Base-by-base conservation (phyloP, 2,797 vertebrate species). In the Apodemus agrarius region DNA sequence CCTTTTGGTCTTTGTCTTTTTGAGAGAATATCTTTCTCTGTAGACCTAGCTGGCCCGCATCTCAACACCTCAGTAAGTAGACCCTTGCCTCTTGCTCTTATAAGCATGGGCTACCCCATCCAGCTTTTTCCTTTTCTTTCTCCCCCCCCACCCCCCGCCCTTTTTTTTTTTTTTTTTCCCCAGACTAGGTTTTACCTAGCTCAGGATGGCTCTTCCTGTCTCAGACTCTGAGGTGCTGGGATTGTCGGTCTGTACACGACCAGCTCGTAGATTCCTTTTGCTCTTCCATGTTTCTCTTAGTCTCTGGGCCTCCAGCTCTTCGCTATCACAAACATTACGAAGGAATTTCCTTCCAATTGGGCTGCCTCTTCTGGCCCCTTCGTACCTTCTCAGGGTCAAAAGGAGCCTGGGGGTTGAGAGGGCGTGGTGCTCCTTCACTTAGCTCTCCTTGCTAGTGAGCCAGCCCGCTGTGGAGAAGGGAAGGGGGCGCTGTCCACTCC, bases 71-170 rank as follows among this genome's bases (percentile, higher is more conserved):
- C 57, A 34, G 3, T 78, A 76, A 49, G 57, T 49, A 63, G 29
- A 46, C 40, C 87, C 57, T 49, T 49, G 57, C 40, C 57, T 89
- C 40, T 29, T 46, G 57, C 57, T 31, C 29, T 31, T 76, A 7
- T 21, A 46, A 76, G 37, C 12, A 13, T 43, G 52, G 31, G 34
- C 8, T 87, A 54, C 34, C 46, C 19, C 5, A 34, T 37, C 19
- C 9, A 17, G 19, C 46, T 54, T 54, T 54, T 46, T 80, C 21
- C 4, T 22, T 37, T 37, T 9, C 8, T 43, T 29, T 19, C 3
- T 16, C 7, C 4, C 5, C 43, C 0, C 3, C 3, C 43, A 3
- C 43, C 43, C 43, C n/a, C n/a, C n/a, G n/a, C n/a, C n/a, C n/a
- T n/a, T n/a, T n/a, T n/a, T n/a, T n/a, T n/a, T n/a, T n/a, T n/a